Evolutionary conservation across 1,140 invertebrate species (phyloP).

Genomic region (Drosophila equinoxialis): DNA sequence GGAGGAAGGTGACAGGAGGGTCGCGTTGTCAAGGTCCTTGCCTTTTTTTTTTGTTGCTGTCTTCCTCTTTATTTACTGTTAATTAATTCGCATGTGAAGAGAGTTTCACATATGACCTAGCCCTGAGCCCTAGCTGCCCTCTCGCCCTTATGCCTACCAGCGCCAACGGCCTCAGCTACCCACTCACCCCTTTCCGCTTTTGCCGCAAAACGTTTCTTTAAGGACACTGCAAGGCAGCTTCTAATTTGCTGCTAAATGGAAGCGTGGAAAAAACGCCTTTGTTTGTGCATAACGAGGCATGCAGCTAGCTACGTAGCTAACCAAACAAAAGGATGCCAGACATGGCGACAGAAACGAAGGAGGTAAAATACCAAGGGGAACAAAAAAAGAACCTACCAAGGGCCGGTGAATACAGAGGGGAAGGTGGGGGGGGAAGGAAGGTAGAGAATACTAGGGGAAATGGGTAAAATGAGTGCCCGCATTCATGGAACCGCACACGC

Average conservation of each 20-base stretch:
- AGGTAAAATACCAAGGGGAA: neutral
- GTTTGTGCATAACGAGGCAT: conserved; percentile 78
- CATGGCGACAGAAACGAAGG: conserved; percentile 15
- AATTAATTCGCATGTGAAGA: conserved; percentile 48
- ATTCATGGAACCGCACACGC: conserved; percentile 11
- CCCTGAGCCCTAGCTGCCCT: conserved; percentile 10
- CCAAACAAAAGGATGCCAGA: conserved; percentile 59
- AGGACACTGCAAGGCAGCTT: conserved; percentile 45
- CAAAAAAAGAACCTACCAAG: neutral
- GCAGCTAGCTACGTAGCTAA: conserved; percentile 44
- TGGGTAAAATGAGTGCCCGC: conserved; percentile 11
- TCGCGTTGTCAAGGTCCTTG: neutral
- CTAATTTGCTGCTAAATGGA: conserved; percentile 77
- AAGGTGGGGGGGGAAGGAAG: neutral
- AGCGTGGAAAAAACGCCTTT: conserved; percentile 59
- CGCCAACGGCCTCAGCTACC: no score
- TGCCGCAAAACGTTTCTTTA: conserved; percentile 5
- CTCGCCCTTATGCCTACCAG: no score
- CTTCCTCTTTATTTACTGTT: conserved; percentile 48
- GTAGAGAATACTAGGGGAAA: neutral
- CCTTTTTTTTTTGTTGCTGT: neutral
- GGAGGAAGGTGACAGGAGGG: neutral
- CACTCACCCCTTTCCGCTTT: neutral
- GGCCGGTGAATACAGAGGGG: neutral
- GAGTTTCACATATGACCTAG: conserved; percentile 6